Conservation (phyloP, 2,113 vertebrate species). For the Mobula hypostoma region DNA sequence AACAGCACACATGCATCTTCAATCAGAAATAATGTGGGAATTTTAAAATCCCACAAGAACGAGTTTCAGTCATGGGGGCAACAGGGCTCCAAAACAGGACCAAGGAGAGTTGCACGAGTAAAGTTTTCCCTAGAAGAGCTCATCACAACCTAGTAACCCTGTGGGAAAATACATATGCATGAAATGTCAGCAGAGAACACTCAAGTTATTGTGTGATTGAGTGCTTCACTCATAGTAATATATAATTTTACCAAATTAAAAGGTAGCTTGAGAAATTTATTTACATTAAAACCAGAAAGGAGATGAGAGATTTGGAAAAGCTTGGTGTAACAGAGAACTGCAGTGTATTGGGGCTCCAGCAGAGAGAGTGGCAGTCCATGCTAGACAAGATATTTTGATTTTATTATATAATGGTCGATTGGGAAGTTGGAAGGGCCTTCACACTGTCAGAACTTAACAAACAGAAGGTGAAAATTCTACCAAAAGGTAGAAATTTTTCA, state of each 20-base stretch:
- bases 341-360: no score
- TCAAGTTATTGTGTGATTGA: background rate
- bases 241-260: background rate
- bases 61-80: background rate
- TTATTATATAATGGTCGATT: no score
- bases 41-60: background rate
- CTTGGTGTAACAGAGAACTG: background rate
- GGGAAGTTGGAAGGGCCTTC: no score
- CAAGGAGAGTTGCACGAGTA: background rate
- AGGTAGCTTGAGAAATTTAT: background rate
- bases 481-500: background rate
- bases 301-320: background rate
- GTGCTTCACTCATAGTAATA: background rate
- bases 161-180: background rate
- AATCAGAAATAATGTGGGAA: background rate
- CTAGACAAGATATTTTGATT: no score
- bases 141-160: background rate
- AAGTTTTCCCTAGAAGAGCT: background rate
- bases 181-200: background rate
- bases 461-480: no score
- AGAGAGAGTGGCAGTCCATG: no score
- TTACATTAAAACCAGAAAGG: background rate
- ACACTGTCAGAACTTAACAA: no score
- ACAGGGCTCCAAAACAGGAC: background rate
- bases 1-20: background rate